Evolutionary conservation across 2,888 invertebrate genomes (phyloP), one percentile per base, ranked within the genome.

Genomic region (Thymelicus lineola): DNA sequence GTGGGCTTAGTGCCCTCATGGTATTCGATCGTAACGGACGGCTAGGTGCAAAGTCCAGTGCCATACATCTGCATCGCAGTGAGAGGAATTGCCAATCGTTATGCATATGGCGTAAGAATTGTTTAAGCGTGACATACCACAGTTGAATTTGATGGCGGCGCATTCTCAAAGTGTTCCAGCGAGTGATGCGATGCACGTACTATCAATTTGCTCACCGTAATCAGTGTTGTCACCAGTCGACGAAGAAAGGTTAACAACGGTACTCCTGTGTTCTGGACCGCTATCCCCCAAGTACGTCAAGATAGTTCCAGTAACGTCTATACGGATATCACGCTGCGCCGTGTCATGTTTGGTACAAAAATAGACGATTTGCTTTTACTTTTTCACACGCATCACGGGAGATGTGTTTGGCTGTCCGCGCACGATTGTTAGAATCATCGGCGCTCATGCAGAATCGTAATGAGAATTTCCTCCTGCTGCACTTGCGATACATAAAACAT

Each of bases 381-480:
- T 89, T 91, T 91, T 91, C 91, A 88, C 91, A 91, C 88, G 89
- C 86, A 85, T 82, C 80, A 82, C 83, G 80, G 83, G 84, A 88
- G 89, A 88, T 90, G 82, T 82, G 82, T 82, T 91, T 88, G 80
- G 80, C 82, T 86, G 87, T 85, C 93, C 78, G 79, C 80, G 82
- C 91, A 91, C 91, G 91, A 87, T 84, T 85, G 87, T 82, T 87
- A 85, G 88, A 87, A 88, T 89, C 90, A 90, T 85, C 88, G 86
- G 80, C 84, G 87, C 85, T 76, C 79, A 85, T 86, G 89, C 90
- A 88, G 93, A 93, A 93, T 93, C 85, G 83, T 86, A 89, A 93
- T 92, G 87, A 84, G 90, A 86, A 84, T 90, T 90, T 91, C 90
- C 91, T 91, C 82, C 87, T 86, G 85, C 82, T 86, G 85, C 86